phyloP scores from a whole-genome alignment of 2,888 invertebrate genomes.

The Platynereis dumerilii region DNA sequence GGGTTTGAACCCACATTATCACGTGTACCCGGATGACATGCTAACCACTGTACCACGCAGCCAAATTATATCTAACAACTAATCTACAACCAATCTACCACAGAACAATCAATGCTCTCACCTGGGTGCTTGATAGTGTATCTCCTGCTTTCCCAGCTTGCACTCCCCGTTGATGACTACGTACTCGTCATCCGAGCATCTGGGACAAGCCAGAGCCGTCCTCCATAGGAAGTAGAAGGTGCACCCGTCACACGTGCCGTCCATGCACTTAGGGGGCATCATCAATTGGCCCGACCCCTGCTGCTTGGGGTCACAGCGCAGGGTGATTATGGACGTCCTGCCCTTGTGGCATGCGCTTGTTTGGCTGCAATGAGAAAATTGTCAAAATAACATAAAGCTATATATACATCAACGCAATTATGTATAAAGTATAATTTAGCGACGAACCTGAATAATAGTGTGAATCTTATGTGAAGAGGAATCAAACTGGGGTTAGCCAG shows the following conservation, averaged over 20 bases:
- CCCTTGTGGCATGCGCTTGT: constrained; percentile 68
- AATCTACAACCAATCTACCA: no score
- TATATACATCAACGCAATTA: no score
- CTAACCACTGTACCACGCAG: no score
- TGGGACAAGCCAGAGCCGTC: constrained; percentile 67
- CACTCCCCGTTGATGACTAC: constrained; percentile 67
- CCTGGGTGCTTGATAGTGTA: constrained; percentile 65
- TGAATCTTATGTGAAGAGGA: no score
- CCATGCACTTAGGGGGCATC: constrained; percentile 66
- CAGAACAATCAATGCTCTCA: constrained; percentile 27
- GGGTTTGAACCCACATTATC: no score
- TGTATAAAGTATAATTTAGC: no score
- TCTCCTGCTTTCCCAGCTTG: constrained; percentile 66
- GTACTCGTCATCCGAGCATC: constrained; percentile 64
- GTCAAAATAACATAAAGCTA: no score
- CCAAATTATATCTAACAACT: no score
- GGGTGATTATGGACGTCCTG: constrained; percentile 67
- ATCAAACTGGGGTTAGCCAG: no score
- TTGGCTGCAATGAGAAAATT: constrained; percentile 41
- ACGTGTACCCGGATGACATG: no score
- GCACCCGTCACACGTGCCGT: constrained; percentile 72
- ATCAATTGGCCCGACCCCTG: constrained; percentile 46
- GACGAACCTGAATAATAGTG: no score
- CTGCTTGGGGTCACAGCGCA: constrained; percentile 65
- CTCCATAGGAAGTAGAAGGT: constrained; percentile 68